These are phyloP conservation scores for Silurus lanzhouensis DNA, from an alignment of 2,797 vertebrate genomes.

Conservation along the genomic window DNA sequence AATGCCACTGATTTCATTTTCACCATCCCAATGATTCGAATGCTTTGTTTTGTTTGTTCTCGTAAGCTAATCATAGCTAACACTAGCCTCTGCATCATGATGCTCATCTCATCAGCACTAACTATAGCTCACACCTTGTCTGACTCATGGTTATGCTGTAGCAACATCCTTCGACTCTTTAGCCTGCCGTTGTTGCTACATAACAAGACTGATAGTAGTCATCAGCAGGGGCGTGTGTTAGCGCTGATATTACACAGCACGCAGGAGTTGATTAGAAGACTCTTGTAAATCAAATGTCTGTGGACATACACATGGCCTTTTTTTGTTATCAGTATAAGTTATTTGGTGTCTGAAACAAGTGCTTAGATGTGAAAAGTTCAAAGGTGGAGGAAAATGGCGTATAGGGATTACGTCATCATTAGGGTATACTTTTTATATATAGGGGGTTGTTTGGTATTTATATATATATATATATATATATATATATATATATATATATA, in stretches of 20 bases:
- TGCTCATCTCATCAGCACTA: slow-evolving; percentile 47
- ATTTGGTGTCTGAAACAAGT: neutral
- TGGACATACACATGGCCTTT: neutral
- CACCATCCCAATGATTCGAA: neutral
- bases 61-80: slow-evolving; percentile 43
- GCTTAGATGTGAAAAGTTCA: neutral
- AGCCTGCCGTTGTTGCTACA: slow-evolving; percentile 23
- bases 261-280: neutral
- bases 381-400: neutral
- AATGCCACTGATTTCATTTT: neutral
- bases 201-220: slow-evolving; percentile 22
- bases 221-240: slow-evolving; percentile 13
- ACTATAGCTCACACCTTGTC: slow-evolving; percentile 41
- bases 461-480: too few relatives aligned
- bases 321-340: neutral
- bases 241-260: neutral
- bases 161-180: slow-evolving; percentile 26
- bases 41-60: neutral
- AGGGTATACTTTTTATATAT: too few relatives aligned
- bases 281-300: slow-evolving; percentile 32
- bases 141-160: slow-evolving; percentile 39
- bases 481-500: too few relatives aligned
- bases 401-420: too few relatives aligned
- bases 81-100: slow-evolving; percentile 22
- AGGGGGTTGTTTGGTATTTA: too few relatives aligned